Evolutionary conservation across 2,113 vertebrate genomes (phyloP).

Genomic region (Pterocles orientalis): DNA sequence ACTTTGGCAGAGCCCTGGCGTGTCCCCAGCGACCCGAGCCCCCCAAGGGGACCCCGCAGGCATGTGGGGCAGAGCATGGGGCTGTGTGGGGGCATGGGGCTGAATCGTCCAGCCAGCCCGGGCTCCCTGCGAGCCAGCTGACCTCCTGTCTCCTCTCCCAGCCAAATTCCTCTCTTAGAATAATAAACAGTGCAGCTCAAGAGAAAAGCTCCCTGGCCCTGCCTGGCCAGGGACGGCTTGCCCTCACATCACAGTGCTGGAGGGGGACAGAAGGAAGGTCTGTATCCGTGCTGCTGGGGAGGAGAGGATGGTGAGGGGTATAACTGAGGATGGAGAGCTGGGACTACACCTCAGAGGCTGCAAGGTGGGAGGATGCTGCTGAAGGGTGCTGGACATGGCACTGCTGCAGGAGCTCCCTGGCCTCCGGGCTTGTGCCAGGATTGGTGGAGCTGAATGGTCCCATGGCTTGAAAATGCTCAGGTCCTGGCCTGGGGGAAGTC

Average conservation of each 20-base stretch:
- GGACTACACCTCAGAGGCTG: background rate
- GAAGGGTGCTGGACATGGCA: fast-evolving
- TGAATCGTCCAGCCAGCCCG: background rate
- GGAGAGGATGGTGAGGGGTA: background rate
- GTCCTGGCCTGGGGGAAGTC: background rate
- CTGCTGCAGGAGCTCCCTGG: background rate
- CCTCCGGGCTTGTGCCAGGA: background rate
- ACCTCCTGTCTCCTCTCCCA: slow-evolving; percentile 67
- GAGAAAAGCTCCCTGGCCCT: slow-evolving; percentile 62
- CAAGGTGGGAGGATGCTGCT: background rate
- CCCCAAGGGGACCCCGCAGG: background rate
- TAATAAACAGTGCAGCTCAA: slow-evolving; percentile 75
- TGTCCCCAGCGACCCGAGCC: fast-evolving
- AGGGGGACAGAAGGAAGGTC: background rate
- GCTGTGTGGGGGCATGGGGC: background rate
- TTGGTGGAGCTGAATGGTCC: background rate
- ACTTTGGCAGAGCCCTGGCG: fast-evolving
- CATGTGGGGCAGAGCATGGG: background rate
- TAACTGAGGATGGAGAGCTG: background rate
- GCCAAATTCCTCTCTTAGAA: slow-evolving; percentile 79
- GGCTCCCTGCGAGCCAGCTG: slow-evolving; percentile 34
- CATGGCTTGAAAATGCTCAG: background rate
- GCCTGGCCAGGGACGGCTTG: slow-evolving; percentile 47
- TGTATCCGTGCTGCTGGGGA: fast-evolving
- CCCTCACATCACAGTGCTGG: background rate